Base-by-base conservation (phyloP, 2,113 vertebrate genomes). In the Alethe castanea region DNA sequence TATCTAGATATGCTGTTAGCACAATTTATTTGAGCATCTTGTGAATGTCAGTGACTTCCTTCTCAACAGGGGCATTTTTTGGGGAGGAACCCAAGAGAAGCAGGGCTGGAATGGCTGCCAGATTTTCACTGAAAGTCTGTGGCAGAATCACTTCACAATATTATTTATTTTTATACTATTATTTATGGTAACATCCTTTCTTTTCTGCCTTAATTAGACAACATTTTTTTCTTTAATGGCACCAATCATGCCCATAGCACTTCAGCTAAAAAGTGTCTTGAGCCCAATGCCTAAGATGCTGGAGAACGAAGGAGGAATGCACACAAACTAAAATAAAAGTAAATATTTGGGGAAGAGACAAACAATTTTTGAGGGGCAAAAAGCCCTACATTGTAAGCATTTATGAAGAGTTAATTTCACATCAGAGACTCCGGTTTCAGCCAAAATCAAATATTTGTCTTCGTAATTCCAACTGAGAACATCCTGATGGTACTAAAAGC, bases 401-500 rank as follows among this genome's bases (percentile, higher is more conserved):
- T 74, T 72, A 33, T 38, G 38, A 19, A 50, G 47, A 83, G 50
- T 62, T 88, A 19, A 72, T 86, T 93, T 88, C 29, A 2, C 77
- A 59, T 56, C 47, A 72, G 54, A 81, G 69, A 86, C 62, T 82
- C 29, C 52, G 66, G 24, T 52, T 87, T 57, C 73, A 90, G 38
- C 35, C 76, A 82, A 94, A 85, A 80, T 91, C 67, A 94, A 95
- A 81, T 93, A 93, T 90, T 92, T 96, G 90, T 73, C 52, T 86
- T 77, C 40, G 44, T 36, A 62, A 78, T 77, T 90, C 42, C 59
- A 87, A 35, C 14, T 36, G n/a, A 28, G 78, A 54, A 77, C 26
- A 42, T 3, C 9, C 20, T 70, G 70, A 79, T 26, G 77, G 77
- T 2, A 24, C 36, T 85, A 76, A 67, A 89, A 85, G 81, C 59